A percentile compares a stretch with the other conserved stretches of the same genome.
These are phyloP conservation scores for Gymnogyps californianus DNA, from an alignment of 2,113 vertebrate genomes.

Conservation along the genomic window DNA sequence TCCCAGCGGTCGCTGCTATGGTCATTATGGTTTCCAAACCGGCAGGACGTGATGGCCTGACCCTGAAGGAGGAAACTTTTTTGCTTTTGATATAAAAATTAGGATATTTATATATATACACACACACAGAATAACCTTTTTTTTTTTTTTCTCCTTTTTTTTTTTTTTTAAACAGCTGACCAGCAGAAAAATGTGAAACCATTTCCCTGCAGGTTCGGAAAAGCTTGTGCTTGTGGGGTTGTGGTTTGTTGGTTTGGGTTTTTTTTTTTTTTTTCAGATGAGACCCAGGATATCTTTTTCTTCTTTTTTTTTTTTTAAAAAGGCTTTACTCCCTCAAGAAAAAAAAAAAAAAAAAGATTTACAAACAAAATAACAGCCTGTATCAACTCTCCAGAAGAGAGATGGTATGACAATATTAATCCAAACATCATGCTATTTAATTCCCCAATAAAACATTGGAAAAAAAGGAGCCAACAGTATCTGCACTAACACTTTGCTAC, in stretches of 20 bases:
- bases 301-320: background rate
- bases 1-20: rapidly evolving
- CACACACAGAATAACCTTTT: background rate
- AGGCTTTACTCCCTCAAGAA: constrained; percentile 53
- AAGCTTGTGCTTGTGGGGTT: constrained; percentile 50
- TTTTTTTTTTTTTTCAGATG: background rate
- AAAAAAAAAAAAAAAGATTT: constrained; percentile 40
- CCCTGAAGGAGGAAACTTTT: background rate
- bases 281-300: constrained; percentile 8
- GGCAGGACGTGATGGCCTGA: background rate
- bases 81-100: background rate
- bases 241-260: background rate
- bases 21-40: background rate
- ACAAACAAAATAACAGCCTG: constrained; percentile 65
- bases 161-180: background rate
- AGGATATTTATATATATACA: background rate
- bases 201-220: constrained; percentile 47
- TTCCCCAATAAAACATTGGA: constrained; percentile 83
- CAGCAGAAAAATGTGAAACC: constrained; percentile 20
- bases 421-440: constrained; percentile 83
- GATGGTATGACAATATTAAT: constrained; percentile 69
- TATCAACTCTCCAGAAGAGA: constrained; percentile 68
- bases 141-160: background rate
- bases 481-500: constrained; percentile 86
- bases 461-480: constrained; percentile 75